Evolutionary conservation across 1,140 invertebrate species (phyloP), one percentile per base, ranked within the genome.

Genomic region (Belonocnema kinseyi): DNA sequence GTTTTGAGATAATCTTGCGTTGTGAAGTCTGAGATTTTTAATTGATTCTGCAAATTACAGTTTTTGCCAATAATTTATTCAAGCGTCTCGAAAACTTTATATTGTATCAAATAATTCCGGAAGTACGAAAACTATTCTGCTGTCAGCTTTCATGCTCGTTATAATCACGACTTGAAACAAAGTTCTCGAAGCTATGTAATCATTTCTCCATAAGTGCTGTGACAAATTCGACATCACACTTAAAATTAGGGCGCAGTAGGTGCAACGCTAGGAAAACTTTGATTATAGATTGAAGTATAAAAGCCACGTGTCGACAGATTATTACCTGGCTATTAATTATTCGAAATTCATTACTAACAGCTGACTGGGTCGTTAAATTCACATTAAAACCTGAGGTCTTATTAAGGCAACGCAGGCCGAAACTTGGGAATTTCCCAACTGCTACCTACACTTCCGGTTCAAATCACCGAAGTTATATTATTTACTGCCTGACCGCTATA

Each of bases 301-400:
- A 66, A 66, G 58, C 58, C 58, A 66, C 58, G 58, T 66, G 58
- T 66, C 58, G 26, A 21, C 21, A 33, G 58, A 66, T 66, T 66
- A 66, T 66, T 66, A 66, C 26, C 58, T 33, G 16, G 21, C 26
- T 33, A 66, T 66, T 66, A 66, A 66, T 66, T 66, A 66, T 66
- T 66, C 58, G 12, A 66, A 66, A 66, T 66, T 33, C 58, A 66
- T 58, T 58, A 17, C 13, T 1, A 13, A 33, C 58, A 66, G 58
- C 58, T 66, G 58, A 66, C 58, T 33, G 58, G 12, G 26, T 33
- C 58, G 26, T 66, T 66, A 66, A 66, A 33, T 33, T 66, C 21
- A 33, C 58, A 66, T 66, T 66, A 66, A 66, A 66, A 12, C 58
- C 58, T 13, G 16, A 66, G 13, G 58, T 33, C 58, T 66, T 66